These are phyloP conservation scores for Habroteleia sp. DNA, from an alignment of 2,888 invertebrate species.

Conservation along the genomic window DNA sequence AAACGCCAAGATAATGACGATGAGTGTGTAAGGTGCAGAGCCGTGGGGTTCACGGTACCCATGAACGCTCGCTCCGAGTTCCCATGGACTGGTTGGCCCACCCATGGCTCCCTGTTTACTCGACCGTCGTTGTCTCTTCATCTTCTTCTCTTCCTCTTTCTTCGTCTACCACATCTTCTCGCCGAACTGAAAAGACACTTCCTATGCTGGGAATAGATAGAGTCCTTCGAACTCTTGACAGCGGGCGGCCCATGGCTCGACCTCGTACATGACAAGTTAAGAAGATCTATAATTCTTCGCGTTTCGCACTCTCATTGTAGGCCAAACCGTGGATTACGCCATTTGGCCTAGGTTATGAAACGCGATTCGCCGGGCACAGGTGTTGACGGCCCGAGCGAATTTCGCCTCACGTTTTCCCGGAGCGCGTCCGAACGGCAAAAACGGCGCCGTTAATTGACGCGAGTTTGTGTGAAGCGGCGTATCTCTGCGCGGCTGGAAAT, in stretches of 20 bases:
- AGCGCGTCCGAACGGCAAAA: no score
- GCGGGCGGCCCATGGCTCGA: conserved; percentile 70
- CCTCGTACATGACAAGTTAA: conserved; percentile 50
- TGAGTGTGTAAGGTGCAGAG: conserved; percentile 63
- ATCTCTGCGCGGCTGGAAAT: conserved; percentile 10
- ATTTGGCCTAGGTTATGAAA: conserved; percentile 67
- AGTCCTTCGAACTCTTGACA: conserved; percentile 78
- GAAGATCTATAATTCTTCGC: conserved; percentile 67
- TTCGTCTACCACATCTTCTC: conserved; percentile 36
- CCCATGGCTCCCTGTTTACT: conserved; percentile 75
- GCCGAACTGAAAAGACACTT: conserved; percentile 59
- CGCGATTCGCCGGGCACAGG: no score
- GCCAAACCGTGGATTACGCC: conserved; percentile 74
- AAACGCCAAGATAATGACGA: conserved; percentile 43
- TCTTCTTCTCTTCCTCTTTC: conserved; percentile 30
- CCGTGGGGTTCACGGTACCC: conserved; percentile 67
- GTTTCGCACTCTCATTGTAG: conserved; percentile 78
- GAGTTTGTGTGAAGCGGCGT: conserved; percentile 6
- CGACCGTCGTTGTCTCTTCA: conserved; percentile 31
- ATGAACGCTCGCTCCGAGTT: conserved; percentile 65
- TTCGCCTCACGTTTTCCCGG: no score
- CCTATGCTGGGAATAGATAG: conserved; percentile 72
- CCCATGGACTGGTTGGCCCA: conserved; percentile 79
- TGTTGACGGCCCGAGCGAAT: no score
- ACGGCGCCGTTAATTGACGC: conserved; percentile 15